Evolutionary conservation across 2,888 invertebrate species (phyloP), one percentile per base, ranked within the genome.

Genomic region (Cataglyphis cursor): DNA sequence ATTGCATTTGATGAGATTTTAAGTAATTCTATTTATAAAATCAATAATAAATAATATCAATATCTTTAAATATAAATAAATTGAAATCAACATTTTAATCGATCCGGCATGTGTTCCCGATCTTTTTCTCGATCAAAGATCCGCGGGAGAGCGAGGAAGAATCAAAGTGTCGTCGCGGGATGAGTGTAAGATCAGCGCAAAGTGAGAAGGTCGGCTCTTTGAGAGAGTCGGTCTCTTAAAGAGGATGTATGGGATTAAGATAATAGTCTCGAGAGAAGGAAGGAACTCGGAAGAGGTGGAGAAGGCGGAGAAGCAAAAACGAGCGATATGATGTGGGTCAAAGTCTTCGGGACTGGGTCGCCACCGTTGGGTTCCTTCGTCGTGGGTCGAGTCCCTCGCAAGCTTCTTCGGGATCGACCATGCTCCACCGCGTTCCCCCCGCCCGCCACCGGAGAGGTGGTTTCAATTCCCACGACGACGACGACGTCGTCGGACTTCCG

Each of bases 201-300:
- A 35, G 51, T 72, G 41, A 62, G 38, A 66, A 80, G 59, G 59
- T 18, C n/a, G n/a, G 72, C 24, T 66, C 59, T 48, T 51, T 54
- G 83, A 78, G 48, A 81, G 64, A 31, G 68, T 66, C 28, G 68
- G 54, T 54, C 81, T 93, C 94, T 94, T 94, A 94, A 94, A 94
- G 93, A 92, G 93, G 94, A 93, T 93, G 93, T 94, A 93, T 93
- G 92, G 93, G 93, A 94, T 94, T 94, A 94, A 94, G 94, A 94
- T 94, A 93, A 94, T 94, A 93, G 94, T 93, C 94, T 93, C 91
- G 90, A 84, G 92, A 92, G 93, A 92, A 93, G 91, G 92, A 93
- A 93, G 92, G 91, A 91, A 89, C 89, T 86, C 85, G 90, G 91
- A 93, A 90, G 48, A 51, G 90, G 89, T 86, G 88, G 86, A 83